Evolutionary conservation across 2,113 vertebrate genomes (phyloP).

Genomic region (Atherinomorus stipes): DNA sequence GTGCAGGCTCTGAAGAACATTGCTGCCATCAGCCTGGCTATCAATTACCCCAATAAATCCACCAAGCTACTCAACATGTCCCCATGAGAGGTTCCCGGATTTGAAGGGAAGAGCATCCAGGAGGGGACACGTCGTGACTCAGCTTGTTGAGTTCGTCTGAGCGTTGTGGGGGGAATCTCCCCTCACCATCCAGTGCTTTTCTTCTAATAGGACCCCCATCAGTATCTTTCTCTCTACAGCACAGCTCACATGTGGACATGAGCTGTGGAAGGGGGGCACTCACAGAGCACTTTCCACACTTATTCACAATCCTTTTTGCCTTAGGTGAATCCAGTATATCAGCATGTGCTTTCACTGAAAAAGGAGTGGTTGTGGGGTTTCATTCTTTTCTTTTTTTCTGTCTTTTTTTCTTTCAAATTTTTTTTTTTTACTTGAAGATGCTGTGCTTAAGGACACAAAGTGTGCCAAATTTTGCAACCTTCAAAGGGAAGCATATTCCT

Average conservation of each 20-base stretch:
- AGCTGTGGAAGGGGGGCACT: constrained; percentile 30
- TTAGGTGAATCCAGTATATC: constrained; percentile 70
- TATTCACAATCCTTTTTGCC: constrained; percentile 71
- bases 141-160: constrained; percentile 21
- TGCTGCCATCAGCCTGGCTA: constrained; percentile 97
- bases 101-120: constrained; percentile 12
- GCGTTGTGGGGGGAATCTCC: constrained; percentile 8
- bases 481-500: constrained; percentile 40
- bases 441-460: constrained; percentile 57
- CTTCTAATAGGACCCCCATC: constrained; percentile 38
- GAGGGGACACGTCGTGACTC: constrained; percentile 45
- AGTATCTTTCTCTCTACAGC: not conserved
- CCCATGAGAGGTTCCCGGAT: constrained; percentile 72
- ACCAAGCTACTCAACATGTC: constrained; percentile 91
- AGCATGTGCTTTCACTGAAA: constrained; percentile 72
- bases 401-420: not conserved
- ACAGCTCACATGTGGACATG: constrained; percentile 34
- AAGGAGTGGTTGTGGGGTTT: constrained; percentile 26
- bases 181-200: constrained; percentile 50
- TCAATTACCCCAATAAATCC: constrained; percentile 98
- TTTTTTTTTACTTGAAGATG: constrained; percentile 58
- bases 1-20: constrained; percentile 96
- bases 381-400: not conserved
- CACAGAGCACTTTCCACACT: constrained; percentile 66
- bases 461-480: constrained; percentile 77